Evolutionary conservation across 2,797 vertebrate genomes (phyloP).

Genomic region (Lithobates pipiens): DNA sequence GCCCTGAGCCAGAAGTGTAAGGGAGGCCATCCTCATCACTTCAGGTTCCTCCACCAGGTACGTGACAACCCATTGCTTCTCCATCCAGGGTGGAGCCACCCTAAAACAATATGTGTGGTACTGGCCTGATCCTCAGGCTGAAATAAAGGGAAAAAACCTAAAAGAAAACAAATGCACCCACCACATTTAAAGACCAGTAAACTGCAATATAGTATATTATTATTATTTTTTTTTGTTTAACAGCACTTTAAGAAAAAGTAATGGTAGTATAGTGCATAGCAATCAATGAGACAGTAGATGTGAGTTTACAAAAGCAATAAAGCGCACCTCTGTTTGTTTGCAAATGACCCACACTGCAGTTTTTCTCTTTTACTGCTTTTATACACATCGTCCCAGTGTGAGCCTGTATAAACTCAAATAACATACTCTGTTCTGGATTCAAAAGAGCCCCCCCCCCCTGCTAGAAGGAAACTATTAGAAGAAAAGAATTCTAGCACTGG

Average conservation of each 20-base stretch:
- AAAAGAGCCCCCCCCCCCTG: background rate
- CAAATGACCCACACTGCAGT: background rate
- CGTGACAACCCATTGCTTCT: too few relatives aligned
- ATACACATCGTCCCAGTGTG: background rate
- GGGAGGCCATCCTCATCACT: too few relatives aligned
- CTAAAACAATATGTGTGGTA: too few relatives aligned
- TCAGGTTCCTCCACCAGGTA: too few relatives aligned
- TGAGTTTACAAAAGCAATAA: background rate
- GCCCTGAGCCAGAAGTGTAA: too few relatives aligned
- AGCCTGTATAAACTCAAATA: background rate
- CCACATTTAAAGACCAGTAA: too few relatives aligned
- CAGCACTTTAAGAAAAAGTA: background rate
- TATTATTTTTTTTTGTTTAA: too few relatives aligned
- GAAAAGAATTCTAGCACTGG: constrained; percentile 10
- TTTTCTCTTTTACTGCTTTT: background rate
- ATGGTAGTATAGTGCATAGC: background rate
- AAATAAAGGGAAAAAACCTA: too few relatives aligned
- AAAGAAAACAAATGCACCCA: too few relatives aligned
- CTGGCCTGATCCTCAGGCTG: too few relatives aligned
- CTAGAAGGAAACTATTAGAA: background rate
- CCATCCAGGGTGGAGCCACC: too few relatives aligned
- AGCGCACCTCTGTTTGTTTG: background rate
- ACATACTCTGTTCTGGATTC: background rate
- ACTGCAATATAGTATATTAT: too few relatives aligned
- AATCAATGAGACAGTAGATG: background rate